Base-by-base conservation (phyloP, 92 coral and sea anemone species). In the Umimayanthus chanpuru region DNA sequence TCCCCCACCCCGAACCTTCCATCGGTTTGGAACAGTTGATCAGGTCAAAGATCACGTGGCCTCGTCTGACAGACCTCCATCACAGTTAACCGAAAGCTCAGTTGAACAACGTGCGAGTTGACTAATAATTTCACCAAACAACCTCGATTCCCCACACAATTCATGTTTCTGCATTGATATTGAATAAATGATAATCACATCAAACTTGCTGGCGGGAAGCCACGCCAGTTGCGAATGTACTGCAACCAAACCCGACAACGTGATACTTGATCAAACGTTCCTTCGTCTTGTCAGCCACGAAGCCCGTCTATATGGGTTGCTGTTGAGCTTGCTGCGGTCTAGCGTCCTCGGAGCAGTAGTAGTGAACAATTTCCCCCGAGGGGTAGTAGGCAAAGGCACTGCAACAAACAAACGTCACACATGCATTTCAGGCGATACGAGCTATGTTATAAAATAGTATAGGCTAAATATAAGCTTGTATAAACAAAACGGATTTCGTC, bases 311-410 rank as follows among this genome's bases (percentile, higher is more conserved):
- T 80, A 12, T 53, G 70, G 84, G 61, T 80, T 80, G 84, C 26
- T 80, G 84, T 32, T 39, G 21, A 3, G 20, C n/a, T 55, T 80
- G 84, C 40, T 80, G 84, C 21, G 94, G 85, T 68, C 96, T 92
- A 15, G 95, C 96, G 85, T 92, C 93, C 81, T 94, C 93, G 92
- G 91, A 94, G 85, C 99, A 97, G 88, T 95, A 95, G 89, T 95
- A 97, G 82, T 97, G 99, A 15, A 96, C 92, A 81, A 97, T 97
- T 73, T 97, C 99, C 4, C 99, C 99, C 76, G 89, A 90, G 44
- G 99, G 99, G 66, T 97, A 97, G 84, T 92, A 93, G 1, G 98
- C 99, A 87, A 97, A 97, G 68, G 99, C 99, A 88, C 99, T 97
- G 89, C 28, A 88, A 89, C 65, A 80, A 56, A 23, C 72, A 56